Percentiles rank a stretch among this genome's conserved stretches.
phyloP scores from a whole-genome alignment of 2,113 vertebrate genomes.

The Nycticorax nycticorax region DNA sequence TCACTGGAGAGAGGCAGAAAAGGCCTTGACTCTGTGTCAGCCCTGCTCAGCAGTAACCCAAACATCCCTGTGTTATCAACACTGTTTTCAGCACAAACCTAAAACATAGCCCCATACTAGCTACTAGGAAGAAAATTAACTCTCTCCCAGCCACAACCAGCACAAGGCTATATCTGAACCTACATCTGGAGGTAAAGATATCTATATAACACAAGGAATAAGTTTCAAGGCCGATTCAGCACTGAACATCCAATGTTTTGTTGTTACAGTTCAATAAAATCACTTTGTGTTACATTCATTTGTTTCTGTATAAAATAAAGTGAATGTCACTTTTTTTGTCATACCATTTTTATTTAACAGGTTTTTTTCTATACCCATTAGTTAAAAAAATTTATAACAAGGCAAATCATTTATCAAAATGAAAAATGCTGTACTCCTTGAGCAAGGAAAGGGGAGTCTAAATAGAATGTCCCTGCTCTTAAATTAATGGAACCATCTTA shows the following conservation, averaged over 20 bases:
- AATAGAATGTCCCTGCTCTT: constrained; percentile 46
- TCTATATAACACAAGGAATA: neutral
- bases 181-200: neutral
- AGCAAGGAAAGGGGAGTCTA: constrained; percentile 58
- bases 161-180: neutral
- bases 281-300: constrained; percentile 37
- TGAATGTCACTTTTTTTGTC: constrained; percentile 72
- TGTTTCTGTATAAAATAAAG: constrained; percentile 69
- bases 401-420: constrained; percentile 69
- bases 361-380: constrained; percentile 63
- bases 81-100: too few relatives aligned
- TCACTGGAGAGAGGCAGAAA: too few relatives aligned
- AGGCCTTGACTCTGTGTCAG: too few relatives aligned
- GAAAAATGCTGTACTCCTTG: constrained; percentile 63
- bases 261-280: constrained; percentile 39
- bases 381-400: constrained; percentile 70
- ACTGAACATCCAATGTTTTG: constrained; percentile 8
- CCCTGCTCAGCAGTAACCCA: too few relatives aligned
- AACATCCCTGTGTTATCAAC: too few relatives aligned
- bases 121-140: too few relatives aligned
- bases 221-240: constrained; percentile 20
- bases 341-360: constrained; percentile 72
- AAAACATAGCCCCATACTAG: too few relatives aligned
- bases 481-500: constrained; percentile 69
- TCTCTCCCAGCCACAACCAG: too few relatives aligned